Percentiles rank a stretch among this genome's conserved stretches.
phyloP scores from a whole-genome alignment of 2,888 invertebrate species.

The Artemia sinica region DNA sequence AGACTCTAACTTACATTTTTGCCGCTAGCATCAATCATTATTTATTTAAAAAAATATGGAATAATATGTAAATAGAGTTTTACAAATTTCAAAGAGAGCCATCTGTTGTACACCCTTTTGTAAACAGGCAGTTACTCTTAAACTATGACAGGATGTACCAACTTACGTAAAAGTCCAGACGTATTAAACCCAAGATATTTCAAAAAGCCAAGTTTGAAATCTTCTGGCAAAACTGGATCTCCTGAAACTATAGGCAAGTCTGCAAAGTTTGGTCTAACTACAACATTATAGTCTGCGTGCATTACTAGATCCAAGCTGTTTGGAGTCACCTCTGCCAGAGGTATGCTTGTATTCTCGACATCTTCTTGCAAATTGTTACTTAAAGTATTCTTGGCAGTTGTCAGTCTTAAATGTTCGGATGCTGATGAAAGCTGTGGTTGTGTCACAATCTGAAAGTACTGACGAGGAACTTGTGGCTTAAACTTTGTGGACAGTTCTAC shows the following conservation, averaged over 20 bases:
- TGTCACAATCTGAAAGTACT: neutral
- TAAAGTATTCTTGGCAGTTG: neutral
- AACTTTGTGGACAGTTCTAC: constrained; percentile 1
- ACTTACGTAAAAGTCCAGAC: constrained; percentile 5
- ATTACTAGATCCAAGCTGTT: neutral
- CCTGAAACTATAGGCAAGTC: neutral
- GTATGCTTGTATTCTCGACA: no score
- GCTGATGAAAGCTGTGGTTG: neutral
- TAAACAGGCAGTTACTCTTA: no score
- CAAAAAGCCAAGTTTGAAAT: neutral
- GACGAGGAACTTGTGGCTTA: neutral
- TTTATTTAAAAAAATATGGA: no score
- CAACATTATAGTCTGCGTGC: neutral
- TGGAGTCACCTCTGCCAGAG: neutral
- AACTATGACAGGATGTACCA: no score
- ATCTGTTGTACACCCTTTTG: no score
- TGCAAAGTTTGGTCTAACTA: constrained; percentile 4
- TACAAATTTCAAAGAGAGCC: no score
- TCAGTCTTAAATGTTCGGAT: neutral
- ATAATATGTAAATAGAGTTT: no score
- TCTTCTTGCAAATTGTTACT: neutral
- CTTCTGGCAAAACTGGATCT: constrained; percentile 4
- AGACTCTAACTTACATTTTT: no score
- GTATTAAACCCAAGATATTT: constrained; percentile 4
- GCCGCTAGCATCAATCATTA: no score